Evolutionary conservation across 2,888 invertebrate species (phyloP).

Genomic region (Cloeon dipterum): DNA sequence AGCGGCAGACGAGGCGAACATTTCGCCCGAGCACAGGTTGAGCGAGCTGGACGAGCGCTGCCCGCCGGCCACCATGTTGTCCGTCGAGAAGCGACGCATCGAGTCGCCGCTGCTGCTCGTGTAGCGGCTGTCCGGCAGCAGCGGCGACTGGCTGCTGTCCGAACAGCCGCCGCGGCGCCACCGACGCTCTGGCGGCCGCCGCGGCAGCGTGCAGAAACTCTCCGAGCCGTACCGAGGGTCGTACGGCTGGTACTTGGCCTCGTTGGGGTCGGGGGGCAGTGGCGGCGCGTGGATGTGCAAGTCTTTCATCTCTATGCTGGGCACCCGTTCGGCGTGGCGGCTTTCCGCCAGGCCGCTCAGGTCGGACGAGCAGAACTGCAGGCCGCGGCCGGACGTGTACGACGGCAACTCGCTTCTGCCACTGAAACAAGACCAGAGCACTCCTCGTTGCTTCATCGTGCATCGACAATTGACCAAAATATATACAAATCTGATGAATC

Average conservation of each 20-base stretch:
- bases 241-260: no score
- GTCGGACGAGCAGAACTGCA: not conserved
- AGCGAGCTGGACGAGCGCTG: constrained; percentile 41
- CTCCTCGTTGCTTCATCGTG: no score
- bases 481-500: no score
- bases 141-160: constrained; percentile 54
- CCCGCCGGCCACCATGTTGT: constrained; percentile 13
- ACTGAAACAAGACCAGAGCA: no score
- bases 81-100: constrained; percentile 22
- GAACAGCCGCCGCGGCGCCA: constrained; percentile 13
- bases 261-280: not conserved
- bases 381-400: not conserved
- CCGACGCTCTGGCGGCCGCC: constrained; percentile 8
- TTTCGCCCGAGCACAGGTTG: constrained; percentile 22
- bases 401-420: no score
- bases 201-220: constrained; percentile 40
- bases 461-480: no score
- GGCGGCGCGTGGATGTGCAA: constrained; percentile 1
- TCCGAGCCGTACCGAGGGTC: constrained; percentile 11
- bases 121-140: constrained; percentile 42
- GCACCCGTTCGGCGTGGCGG: not conserved
- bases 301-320: not conserved
- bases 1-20: not conserved
- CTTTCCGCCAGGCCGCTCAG: not conserved
- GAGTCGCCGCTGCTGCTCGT: constrained; percentile 35